Evolutionary conservation across 2,113 vertebrate species (phyloP), one percentile per base, ranked within the genome.

Genomic region (Meriones unguiculatus): DNA sequence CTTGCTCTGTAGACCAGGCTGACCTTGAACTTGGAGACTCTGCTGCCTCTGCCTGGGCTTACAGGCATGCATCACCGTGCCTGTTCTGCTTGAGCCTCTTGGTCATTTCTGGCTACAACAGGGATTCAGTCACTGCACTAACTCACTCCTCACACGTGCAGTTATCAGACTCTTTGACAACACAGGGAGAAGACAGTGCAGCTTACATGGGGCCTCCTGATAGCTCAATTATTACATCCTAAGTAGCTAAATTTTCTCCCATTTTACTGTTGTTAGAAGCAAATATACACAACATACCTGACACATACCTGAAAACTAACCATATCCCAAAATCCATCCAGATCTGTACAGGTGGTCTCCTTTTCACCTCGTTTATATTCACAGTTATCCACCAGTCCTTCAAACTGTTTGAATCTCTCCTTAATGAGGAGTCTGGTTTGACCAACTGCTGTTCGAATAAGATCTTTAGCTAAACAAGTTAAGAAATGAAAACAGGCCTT

Each of bases 301-400:
- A 65, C 67, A 96, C 98, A 4, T 97, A 99, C 99, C 98, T 99
- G 99, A 97, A 98, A 99, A 97, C 98, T 98, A 90, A 99, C 97
- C 99, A 99, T 99, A 97, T 99, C 99, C 99, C 99, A 99, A 98
- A 99, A 99, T n/a, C 99, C 99, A 97, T 99, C 99, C 89, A 99
- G 98, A 96, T 99, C 99, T 4, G 98, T 98, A 95, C 99, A 99
- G 0, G 98, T 99, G 0, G 99, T 99, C 97, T 99, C 97, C 96
- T 99, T 99, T 97, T 99, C 99, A 18, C 99, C 99, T 5, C 96
- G 95, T 82, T 98, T 98, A 59, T 99, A 98, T 64, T 99, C 99
- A 69, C 99, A 99, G 17, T 99, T 99, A n/a, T 99, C 99, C 82
- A 99, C 99, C 76, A 99, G 98, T 0, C 99, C 99, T 35, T 98